Percentiles rank a stretch among this genome's conserved stretches.
phyloP scores from a whole-genome alignment of 2,888 invertebrate genomes.

The Lasius fuliginosus region DNA sequence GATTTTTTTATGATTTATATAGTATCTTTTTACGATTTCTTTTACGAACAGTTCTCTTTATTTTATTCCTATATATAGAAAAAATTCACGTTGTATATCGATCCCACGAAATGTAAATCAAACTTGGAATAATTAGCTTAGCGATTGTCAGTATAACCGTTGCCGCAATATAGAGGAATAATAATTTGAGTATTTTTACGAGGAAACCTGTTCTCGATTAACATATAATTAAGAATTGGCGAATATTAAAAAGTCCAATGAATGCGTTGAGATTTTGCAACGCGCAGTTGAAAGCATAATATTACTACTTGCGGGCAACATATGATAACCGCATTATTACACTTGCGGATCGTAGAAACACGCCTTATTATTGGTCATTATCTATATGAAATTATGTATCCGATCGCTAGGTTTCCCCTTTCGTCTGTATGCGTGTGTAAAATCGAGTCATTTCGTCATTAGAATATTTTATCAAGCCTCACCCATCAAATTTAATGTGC shows the following conservation, averaged over 20 bases:
- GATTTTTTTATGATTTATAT: neutral
- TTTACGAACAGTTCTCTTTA: neutral
- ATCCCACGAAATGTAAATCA: neutral
- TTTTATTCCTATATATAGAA: neutral
- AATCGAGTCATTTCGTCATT: slow-evolving; percentile 7
- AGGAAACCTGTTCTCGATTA: slow-evolving; percentile 7
- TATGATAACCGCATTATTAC: slow-evolving; percentile 21
- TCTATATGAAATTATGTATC: neutral
- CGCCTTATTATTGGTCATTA: slow-evolving; percentile 24
- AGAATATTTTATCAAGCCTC: slow-evolving; percentile 9
- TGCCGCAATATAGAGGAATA: neutral
- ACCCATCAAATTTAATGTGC: neutral
- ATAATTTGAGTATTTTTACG: slow-evolving; percentile 1
- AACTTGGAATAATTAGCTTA: neutral
- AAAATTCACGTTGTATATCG: neutral
- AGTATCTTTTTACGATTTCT: neutral
- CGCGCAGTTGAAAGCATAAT: slow-evolving; percentile 7
- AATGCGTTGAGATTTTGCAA: slow-evolving; percentile 15
- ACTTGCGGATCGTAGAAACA: slow-evolving; percentile 18
- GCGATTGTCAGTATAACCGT: neutral
- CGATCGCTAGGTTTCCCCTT: slow-evolving; percentile 11
- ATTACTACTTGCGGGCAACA: neutral
- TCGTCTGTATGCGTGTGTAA: neutral
- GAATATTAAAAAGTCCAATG: neutral
- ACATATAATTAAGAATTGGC: neutral